Base-by-base conservation (phyloP, 2,113 vertebrate species). In the Cyphomyrus discorhynchus region DNA sequence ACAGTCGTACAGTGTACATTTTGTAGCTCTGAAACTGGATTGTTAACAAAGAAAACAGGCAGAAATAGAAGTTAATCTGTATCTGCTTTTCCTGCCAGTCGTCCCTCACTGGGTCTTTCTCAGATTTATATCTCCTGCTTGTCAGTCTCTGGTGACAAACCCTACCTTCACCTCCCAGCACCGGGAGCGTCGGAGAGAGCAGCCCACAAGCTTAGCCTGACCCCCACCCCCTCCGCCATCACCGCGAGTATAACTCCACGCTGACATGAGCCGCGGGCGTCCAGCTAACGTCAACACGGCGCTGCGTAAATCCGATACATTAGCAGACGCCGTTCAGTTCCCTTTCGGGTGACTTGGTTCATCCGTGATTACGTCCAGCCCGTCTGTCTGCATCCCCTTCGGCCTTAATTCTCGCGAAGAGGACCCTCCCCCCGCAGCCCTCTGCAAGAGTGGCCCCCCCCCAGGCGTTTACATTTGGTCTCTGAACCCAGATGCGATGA, bases 161-260 rank as follows among this genome's bases (percentile, higher is more conserved):
- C 17, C 83, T 89, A 70, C 83, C 77, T 62, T 90, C 83, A 85
- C 89, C 89, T 90, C 8, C 39, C 24, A 87, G 35, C 80, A 88
- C 53, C 80, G 77, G 90, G 86, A 89, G 77, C 56, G 31, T 45
- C 53, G 35, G 85, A 70, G 82, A 31, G 17, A 49, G 24, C 84
- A 17, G 46, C 31, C 27, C 52, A 9, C 35, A 50, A 49, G 8
- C 7, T 87, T 24, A 49, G 5, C 31, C 53, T n/a, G 19, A 77
- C 39, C 39, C 39, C 39, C n/a, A 1, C 2, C 39, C 39, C 10
- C 87, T 58, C 53, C 15, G 5, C 27, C 27, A 46, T 45, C 42
- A 56, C 46, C 35, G 82, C 27, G 56, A 10, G 24, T 39, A 42
- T 89, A 89, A 82, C 52, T 24, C 31, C 50, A n/a, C 3, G 31